Conservation (phyloP, 1,140 invertebrate genomes). For the Drosophila eugracilis region DNA sequence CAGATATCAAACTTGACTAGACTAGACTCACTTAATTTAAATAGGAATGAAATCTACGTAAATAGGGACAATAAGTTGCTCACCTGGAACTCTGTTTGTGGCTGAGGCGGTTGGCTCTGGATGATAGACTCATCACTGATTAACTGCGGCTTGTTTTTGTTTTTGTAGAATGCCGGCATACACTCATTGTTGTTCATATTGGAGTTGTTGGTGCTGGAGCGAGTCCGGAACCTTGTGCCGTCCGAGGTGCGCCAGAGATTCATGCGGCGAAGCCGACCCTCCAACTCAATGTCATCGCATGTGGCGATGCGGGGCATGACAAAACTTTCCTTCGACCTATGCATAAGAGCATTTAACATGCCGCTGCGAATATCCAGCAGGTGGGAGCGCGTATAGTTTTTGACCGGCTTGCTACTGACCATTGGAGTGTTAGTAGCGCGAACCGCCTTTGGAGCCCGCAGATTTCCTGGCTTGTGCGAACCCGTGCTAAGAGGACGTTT, state of each 20-base stretch:
- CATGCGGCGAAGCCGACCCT: constrained; percentile 72
- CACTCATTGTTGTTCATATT: constrained; percentile 50
- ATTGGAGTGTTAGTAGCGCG: constrained; percentile 1
- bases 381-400: constrained; percentile 59
- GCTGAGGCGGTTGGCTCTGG: constrained; percentile 74
- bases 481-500: constrained; percentile 9
- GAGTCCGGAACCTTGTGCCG: constrained; percentile 31
- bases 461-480: constrained; percentile 7
- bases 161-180: constrained; percentile 73
- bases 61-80: too few relatives aligned
- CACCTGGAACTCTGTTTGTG: constrained; percentile 76
- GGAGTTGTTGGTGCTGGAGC: constrained; percentile 12
- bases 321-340: constrained; percentile 54
- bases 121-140: constrained; percentile 79
- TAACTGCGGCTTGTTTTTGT: constrained; percentile 61
- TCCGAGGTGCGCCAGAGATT: constrained; percentile 68
- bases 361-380: constrained; percentile 69
- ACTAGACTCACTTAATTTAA: too few relatives aligned
- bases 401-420: not conserved
- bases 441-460: constrained; percentile 16
- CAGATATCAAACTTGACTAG: too few relatives aligned
- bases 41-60: too few relatives aligned
- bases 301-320: constrained; percentile 75
- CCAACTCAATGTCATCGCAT: constrained; percentile 80
- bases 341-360: constrained; percentile 56